Percentiles rank a stretch among this genome's conserved stretches.
These are phyloP conservation scores for Ceramica pisi DNA, from an alignment of 2,888 invertebrate genomes.

Conservation along the genomic window DNA sequence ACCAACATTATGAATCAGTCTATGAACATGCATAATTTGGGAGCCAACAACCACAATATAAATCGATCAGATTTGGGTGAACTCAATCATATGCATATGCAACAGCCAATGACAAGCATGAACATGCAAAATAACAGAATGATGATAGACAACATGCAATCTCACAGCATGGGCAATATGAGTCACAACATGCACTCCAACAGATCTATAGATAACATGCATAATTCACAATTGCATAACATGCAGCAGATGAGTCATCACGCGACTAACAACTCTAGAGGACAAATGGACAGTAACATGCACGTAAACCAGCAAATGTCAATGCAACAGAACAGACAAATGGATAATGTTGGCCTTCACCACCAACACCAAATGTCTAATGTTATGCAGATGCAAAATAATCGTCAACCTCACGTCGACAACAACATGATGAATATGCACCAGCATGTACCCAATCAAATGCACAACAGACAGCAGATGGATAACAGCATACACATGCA, in stretches of 20 bases:
- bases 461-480: constrained; percentile 86
- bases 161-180: constrained; percentile 83
- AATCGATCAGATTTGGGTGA: constrained; percentile 83
- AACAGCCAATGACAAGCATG: constrained; percentile 82
- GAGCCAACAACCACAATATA: constrained; percentile 80
- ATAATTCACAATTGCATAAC: constrained; percentile 84
- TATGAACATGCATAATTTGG: constrained; percentile 84
- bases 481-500: constrained; percentile 87
- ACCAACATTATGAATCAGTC: constrained; percentile 83
- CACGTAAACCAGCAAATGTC: constrained; percentile 86
- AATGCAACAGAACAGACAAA: constrained; percentile 85
- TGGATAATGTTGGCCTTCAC: constrained; percentile 83
- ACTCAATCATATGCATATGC: constrained; percentile 87
- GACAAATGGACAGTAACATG: constrained; percentile 84
- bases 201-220: constrained; percentile 85
- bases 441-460: constrained; percentile 85
- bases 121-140: constrained; percentile 87
- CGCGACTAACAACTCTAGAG: constrained; percentile 78
- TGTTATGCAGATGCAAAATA: constrained; percentile 87
- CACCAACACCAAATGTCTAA: constrained; percentile 88
- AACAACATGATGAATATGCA: constrained; percentile 86
- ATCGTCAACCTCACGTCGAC: constrained; percentile 81
- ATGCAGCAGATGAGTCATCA: constrained; percentile 88
- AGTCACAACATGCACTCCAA: constrained; percentile 85
- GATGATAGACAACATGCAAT: constrained; percentile 87